Evolutionary conservation across 2,888 invertebrate genomes (phyloP).

Genomic region (Drosophila sordidula): DNA sequence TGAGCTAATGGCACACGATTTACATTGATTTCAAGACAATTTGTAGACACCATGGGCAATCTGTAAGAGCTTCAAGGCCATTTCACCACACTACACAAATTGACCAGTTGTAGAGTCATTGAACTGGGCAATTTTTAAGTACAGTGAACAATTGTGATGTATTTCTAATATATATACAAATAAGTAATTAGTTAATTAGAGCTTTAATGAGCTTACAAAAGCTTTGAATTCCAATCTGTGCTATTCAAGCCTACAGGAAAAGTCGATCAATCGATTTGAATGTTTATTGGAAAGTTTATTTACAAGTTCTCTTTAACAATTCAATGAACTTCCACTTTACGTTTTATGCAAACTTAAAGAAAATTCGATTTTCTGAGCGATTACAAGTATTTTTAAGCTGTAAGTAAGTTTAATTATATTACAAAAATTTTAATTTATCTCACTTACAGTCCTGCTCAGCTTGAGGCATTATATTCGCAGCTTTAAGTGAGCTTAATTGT

Average conservation of each 20-base stretch:
- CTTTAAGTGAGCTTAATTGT: constrained; percentile 4
- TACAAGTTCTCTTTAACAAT: no score
- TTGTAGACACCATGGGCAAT: constrained; percentile 6
- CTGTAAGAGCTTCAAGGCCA: constrained; percentile 55
- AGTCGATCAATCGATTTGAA: no score
- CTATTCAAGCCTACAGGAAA: no score
- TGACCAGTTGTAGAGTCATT: constrained; percentile 4
- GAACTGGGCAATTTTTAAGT: constrained; percentile 11
- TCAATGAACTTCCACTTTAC: no score
- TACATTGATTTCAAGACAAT: constrained; percentile 52
- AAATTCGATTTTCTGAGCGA: no score
- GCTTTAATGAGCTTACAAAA: constrained; percentile 5
- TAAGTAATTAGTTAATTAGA: not conserved
- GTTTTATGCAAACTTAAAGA: no score
- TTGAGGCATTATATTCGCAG: not conserved
- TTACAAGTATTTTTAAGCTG: not conserved
- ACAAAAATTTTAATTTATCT: not conserved
- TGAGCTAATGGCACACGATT: constrained; percentile 61
- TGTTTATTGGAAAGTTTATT: no score
- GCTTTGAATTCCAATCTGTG: not conserved
- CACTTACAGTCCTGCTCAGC: not conserved
- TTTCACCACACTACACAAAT: constrained; percentile 1
- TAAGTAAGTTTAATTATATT: not conserved
- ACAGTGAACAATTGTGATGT: not conserved
- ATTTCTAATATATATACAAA: no score